Evolutionary conservation across 2,113 vertebrate species (phyloP), one percentile per base, ranked within the genome.

Genomic region (Plectropomus leopardus): DNA sequence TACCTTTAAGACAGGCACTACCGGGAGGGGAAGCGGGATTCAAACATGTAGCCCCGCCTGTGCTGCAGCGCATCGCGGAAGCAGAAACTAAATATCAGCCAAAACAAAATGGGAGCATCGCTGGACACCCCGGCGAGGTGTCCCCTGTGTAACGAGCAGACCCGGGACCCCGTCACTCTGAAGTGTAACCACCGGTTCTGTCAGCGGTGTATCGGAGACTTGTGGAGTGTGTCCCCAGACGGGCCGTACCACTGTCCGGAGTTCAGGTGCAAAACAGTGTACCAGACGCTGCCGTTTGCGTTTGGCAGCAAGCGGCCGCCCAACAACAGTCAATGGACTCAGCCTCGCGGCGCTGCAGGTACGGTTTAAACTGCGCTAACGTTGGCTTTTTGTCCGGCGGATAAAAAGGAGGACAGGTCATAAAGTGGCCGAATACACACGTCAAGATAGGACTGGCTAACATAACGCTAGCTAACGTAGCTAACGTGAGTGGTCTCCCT

Each of bases 161-260:
- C 86, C 5, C 28, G 17, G 24, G 71, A 92, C 0, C 87, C 84
- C 3, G 84, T 92, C 42, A 85, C 51, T 3, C 85, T 96, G 10
- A 90, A 68, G 7, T 96, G 94, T 17, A 74, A 88, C 3, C 95
- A 96, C 79, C n/a, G 78, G 0, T 96, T 95, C 88, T 96, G 95
- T 63, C 79, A 58, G 7, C 68, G 82, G 4, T 96, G 95, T 17
- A 90, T 95, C 28, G 86, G 85, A 9, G 95, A 95, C 70, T 36
- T 95, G 19, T 96, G 94, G 94, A 95, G 94, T 28, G 1, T 73
- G 0, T 17, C 54, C 2, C 85, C 80, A 0, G 36, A 28, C 24
- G 95, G 94, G 53, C 94, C 95, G 4, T 95, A 89, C 86, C 83
- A 85, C 10, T 96, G 95, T 50, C 95, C 94, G 1, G 74, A 94